Percentiles rank a stretch among this genome's conserved stretches.
Evolutionary conservation across 2,888 invertebrate species (phyloP).

Genomic region (Xanthostigma xanthostigma): DNA sequence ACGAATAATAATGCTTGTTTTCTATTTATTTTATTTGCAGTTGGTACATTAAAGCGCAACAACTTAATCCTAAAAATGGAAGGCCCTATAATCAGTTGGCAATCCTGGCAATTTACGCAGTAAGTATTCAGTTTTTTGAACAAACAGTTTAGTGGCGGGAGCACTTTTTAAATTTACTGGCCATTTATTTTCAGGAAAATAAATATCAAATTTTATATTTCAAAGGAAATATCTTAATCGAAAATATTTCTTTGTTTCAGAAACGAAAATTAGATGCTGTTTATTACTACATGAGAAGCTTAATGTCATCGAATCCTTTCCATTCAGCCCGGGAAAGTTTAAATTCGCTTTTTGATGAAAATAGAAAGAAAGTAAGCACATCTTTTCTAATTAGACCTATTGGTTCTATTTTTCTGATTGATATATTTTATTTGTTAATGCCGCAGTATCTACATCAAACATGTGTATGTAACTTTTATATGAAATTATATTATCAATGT

Average conservation of each 20-base stretch:
- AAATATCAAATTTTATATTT: too few relatives aligned
- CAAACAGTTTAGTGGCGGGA: too few relatives aligned
- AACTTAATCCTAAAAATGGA: constrained; percentile 88
- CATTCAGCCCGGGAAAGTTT: constrained; percentile 84
- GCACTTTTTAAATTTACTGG: too few relatives aligned
- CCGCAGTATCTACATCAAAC: constrained; percentile 41
- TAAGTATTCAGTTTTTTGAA: constrained; percentile 30
- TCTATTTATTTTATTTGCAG: constrained; percentile 23
- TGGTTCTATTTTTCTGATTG: constrained; percentile 10
- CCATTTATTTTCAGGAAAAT: too few relatives aligned
- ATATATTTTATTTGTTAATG: constrained; percentile 20
- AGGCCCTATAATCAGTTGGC: constrained; percentile 91
- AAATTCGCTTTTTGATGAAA: constrained; percentile 79
- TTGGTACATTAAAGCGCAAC: constrained; percentile 88
- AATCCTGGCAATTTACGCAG: constrained; percentile 68
- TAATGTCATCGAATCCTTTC: constrained; percentile 88
- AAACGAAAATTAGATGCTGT: constrained; percentile 89
- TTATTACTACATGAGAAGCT: constrained; percentile 89
- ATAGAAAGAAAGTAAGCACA: constrained; percentile 63
- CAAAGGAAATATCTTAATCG: too few relatives aligned
- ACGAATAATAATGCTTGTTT: constrained; percentile 1
- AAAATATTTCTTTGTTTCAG: constrained; percentile 35
- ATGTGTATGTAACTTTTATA: constrained; percentile 29
- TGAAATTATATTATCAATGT: too few relatives aligned
- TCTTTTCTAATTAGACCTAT: constrained; percentile 6